Evolutionary conservation across 2,113 vertebrate species (phyloP), one percentile per base, ranked within the genome.

Genomic region (Callorhinus ursinus): DNA sequence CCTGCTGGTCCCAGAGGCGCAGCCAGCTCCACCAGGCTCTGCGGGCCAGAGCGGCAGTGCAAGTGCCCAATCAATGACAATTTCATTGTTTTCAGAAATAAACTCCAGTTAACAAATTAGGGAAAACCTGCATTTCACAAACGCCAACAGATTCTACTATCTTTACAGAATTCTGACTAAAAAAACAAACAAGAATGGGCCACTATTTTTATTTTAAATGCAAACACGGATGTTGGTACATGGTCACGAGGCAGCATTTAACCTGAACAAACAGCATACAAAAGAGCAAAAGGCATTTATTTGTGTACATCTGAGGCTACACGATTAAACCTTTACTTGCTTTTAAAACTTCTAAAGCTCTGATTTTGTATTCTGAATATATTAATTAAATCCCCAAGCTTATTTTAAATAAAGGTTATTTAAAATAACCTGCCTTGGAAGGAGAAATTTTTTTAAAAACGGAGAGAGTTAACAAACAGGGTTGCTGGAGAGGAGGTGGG

Each of bases 41-140:
- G 16, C 5, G 74, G 10, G 22, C 46, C 6, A 1, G 4, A 57
- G n/a, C 0, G 12, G n/a, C 31, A 28, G 26, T 4, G 3, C 3
- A 36, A 46, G 36, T 3, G 63, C 67, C 4, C 3, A 24, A 22
- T 19, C 19, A 59, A 10, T 0, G 9, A 18, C 7, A 59, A 65
- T 1, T 28, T 59, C 33, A 36, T 36, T 28, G 21, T 51, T 77
- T 77, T 49, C 72, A 53, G 95, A 83, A 95, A 90, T 18, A 51
- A 76, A 67, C 28, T 71, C 33, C 9, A 5, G 5, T 33, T 42
- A 49, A 88, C 33, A 85, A 33, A 77, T 24, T 11, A n/a, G 80
- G 65, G 9, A 72, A 76, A 69, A 71, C 5, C 36, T 4, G 22
- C 59, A 24, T 67, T 80, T 61, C 39, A 55, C 39, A 61, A 67